phyloP scores from a whole-genome alignment of 1,140 invertebrate species.

The Zaprionus tsacasi region DNA sequence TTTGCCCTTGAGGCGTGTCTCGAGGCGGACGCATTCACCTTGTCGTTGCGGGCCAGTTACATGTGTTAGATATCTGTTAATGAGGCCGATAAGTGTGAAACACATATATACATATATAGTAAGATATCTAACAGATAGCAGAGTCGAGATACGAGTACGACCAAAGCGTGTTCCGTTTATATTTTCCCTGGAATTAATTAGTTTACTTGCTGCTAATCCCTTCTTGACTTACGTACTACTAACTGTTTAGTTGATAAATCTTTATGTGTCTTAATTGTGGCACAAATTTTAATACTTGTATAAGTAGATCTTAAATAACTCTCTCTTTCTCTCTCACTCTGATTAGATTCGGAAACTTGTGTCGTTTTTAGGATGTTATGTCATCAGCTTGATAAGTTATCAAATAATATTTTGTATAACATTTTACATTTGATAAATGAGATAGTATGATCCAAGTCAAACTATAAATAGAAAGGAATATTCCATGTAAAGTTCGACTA shows the following conservation, averaged over 20 bases:
- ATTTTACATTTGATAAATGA: neutral
- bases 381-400: neutral
- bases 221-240: slow-evolving; percentile 2
- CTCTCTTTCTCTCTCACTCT: neutral
- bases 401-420: neutral
- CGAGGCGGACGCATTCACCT: neutral
- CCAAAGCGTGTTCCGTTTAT: neutral
- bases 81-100: neutral
- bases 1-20: slow-evolving; percentile 24
- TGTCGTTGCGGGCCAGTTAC: neutral
- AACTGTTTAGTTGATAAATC: slow-evolving; percentile 2
- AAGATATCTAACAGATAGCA: neutral
- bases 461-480: neutral
- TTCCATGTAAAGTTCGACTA: neutral
- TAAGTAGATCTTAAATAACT: neutral
- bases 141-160: neutral
- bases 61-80: slow-evolving; percentile 6
- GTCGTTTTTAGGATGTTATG: neutral
- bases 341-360: slow-evolving; percentile 3
- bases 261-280: neutral
- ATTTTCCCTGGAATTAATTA: neutral
- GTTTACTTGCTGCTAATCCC: neutral
- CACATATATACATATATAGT: neutral
- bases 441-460: too few relatives aligned
- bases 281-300: neutral